A percentile compares a stretch with the other conserved stretches of the same genome.
phyloP scores from a whole-genome alignment of 37 sponge, comb jelly and placozoan species.

The Bolinopsis microptera region DNA sequence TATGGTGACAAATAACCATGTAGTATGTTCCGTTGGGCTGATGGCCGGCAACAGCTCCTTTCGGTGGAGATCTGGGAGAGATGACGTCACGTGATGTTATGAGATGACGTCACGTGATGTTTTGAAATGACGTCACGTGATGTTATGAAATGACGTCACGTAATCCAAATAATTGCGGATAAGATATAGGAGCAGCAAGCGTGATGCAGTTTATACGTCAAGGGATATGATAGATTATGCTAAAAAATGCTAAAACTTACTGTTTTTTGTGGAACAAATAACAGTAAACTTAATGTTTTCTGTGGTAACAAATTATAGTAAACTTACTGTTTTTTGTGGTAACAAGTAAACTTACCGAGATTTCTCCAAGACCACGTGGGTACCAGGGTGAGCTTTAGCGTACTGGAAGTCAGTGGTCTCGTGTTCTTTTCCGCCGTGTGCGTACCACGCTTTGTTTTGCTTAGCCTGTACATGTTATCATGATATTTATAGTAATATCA shows the following conservation, averaged over 20 bases:
- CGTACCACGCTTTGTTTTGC: slow-evolving; percentile 15
- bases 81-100: background rate
- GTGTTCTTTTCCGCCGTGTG: slow-evolving; percentile 7
- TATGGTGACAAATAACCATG: slow-evolving; percentile 54
- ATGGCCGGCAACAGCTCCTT: slow-evolving; percentile 15
- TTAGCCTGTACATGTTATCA: background rate
- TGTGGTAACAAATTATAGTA: too few relatives aligned
- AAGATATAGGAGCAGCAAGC: background rate
- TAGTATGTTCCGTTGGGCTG: background rate
- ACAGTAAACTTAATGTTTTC: too few relatives aligned
- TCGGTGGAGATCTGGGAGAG: background rate
- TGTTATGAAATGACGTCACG: background rate
- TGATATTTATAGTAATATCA: too few relatives aligned
- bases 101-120: background rate
- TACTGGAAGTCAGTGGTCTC: slow-evolving; percentile 4
- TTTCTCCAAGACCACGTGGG: background rate
- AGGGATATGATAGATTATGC: too few relatives aligned
- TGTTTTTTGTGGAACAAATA: too few relatives aligned
- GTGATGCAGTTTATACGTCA: too few relatives aligned
- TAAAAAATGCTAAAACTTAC: too few relatives aligned
- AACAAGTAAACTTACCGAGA: too few relatives aligned
- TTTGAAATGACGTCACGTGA: background rate
- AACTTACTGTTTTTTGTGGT: too few relatives aligned
- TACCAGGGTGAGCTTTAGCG: background rate
- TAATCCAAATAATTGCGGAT: too few relatives aligned